phyloP scores from a whole-genome alignment of 2,888 invertebrate species.

The Synergus gifuensis region DNA sequence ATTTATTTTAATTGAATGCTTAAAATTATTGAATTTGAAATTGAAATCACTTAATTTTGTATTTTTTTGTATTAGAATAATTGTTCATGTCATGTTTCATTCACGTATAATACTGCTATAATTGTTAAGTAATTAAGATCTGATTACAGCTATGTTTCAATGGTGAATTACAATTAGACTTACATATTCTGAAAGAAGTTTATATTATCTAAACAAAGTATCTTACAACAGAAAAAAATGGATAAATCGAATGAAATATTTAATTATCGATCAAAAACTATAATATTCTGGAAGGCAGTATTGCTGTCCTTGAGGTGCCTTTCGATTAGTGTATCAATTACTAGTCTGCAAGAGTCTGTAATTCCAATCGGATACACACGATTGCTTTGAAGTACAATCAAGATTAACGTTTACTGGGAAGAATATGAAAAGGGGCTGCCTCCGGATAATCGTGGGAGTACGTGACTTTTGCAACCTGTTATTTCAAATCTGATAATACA shows the following conservation, averaged over 20 bases:
- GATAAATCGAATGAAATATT: background rate
- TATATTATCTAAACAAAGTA: background rate
- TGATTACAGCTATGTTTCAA: background rate
- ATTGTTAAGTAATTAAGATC: background rate
- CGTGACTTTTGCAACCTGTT: slow-evolving; percentile 23
- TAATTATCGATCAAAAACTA: background rate
- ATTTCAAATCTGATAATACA: slow-evolving; percentile 33
- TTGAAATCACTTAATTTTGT: too few relatives aligned
- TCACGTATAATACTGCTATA: too few relatives aligned
- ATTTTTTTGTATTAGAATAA: too few relatives aligned
- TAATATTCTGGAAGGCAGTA: background rate
- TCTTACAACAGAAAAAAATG: background rate
- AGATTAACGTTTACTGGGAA: background rate
- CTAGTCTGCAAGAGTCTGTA: background rate
- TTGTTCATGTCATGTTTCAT: too few relatives aligned
- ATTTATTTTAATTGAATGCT: background rate
- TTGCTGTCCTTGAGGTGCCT: background rate
- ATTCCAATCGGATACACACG: slow-evolving; percentile 14
- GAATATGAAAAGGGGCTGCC: slow-evolving; percentile 10
- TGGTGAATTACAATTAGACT: slow-evolving; percentile 5
- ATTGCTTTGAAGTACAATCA: slow-evolving; percentile 1
- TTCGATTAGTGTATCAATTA: background rate
- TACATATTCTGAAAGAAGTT: background rate
- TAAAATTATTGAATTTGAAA: too few relatives aligned
- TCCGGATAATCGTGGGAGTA: slow-evolving; percentile 22